Evolutionary conservation across 2,888 invertebrate species (phyloP).

Genomic region (Spodoptera littoralis): DNA sequence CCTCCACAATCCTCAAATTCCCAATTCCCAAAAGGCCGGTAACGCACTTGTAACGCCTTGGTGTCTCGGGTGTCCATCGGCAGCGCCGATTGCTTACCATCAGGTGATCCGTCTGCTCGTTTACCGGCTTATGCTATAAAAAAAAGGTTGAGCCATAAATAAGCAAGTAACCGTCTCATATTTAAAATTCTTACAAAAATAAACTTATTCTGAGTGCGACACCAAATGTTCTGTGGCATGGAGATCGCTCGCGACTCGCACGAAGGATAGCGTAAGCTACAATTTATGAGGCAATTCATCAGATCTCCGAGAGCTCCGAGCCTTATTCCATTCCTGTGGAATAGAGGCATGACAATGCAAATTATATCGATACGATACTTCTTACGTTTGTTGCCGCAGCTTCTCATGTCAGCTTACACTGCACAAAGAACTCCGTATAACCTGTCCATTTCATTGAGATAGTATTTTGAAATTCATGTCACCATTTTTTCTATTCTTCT

Average conservation of each 20-base stretch:
- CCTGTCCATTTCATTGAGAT: background rate
- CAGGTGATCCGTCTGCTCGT: no score
- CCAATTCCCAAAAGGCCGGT: no score
- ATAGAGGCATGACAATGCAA: slow-evolving; percentile 58
- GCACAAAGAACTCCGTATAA: background rate
- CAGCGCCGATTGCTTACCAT: no score
- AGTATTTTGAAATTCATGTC: background rate
- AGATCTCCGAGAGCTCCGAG: slow-evolving; percentile 65
- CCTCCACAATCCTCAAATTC: no score
- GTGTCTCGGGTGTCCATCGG: no score
- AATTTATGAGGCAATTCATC: slow-evolving; percentile 77
- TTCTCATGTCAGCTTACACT: slow-evolving; percentile 19
- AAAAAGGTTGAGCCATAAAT: slow-evolving; percentile 27
- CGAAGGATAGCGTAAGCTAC: slow-evolving; percentile 69
- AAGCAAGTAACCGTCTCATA: slow-evolving; percentile 18
- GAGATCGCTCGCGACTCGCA: slow-evolving; percentile 55
- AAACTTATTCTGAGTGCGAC: slow-evolving; percentile 55
- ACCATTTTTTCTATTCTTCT: no score
- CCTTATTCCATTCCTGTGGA: slow-evolving; percentile 61
- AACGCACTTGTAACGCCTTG: no score
- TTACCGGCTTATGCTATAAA: no score
- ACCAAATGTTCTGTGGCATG: slow-evolving; percentile 65
- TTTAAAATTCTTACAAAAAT: slow-evolving; percentile 47
- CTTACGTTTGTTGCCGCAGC: slow-evolving; percentile 41
- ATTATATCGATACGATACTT: slow-evolving; percentile 58